phyloP scores from a whole-genome alignment of 2,888 invertebrate species.

The Lutraria lutraria region DNA sequence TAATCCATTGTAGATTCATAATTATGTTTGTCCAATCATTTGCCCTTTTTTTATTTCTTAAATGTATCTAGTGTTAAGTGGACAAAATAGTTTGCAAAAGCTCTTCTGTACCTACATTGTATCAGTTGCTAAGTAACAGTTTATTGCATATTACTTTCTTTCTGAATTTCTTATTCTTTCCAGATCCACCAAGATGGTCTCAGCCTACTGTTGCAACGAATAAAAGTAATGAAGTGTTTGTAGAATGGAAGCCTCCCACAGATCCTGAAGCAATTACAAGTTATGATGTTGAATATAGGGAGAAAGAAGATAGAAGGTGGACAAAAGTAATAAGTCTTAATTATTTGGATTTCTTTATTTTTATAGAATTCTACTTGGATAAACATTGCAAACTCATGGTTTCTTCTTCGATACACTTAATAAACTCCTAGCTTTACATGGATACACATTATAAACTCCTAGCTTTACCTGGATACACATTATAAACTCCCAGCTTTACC shows the following conservation, averaged over 20 bases:
- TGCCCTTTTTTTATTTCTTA: no score
- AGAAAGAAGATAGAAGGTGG: neutral
- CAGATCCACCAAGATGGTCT: neutral
- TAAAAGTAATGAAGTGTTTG: neutral
- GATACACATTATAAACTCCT: no score
- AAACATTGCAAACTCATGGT: neutral
- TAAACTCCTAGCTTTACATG: no score
- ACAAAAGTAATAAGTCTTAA: neutral
- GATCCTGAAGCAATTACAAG: neutral
- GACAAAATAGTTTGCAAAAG: no score
- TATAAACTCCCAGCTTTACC: no score
- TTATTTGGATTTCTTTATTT: neutral
- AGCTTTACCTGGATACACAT: no score
- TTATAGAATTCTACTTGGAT: neutral
- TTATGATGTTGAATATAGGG: neutral
- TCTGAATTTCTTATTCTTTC: neutral
- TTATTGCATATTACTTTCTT: neutral
- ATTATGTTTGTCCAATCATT: no score
- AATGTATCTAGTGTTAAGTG: no score
- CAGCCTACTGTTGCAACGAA: neutral
- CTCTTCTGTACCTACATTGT: neutral
- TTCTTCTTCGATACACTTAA: neutral
- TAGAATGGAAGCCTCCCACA: neutral
- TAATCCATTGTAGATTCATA: no score
- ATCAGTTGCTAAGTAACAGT: neutral